These are phyloP conservation scores for Enteromius mattozi DNA, from an alignment of 2,797 vertebrate species.

Conservation along the genomic window DNA sequence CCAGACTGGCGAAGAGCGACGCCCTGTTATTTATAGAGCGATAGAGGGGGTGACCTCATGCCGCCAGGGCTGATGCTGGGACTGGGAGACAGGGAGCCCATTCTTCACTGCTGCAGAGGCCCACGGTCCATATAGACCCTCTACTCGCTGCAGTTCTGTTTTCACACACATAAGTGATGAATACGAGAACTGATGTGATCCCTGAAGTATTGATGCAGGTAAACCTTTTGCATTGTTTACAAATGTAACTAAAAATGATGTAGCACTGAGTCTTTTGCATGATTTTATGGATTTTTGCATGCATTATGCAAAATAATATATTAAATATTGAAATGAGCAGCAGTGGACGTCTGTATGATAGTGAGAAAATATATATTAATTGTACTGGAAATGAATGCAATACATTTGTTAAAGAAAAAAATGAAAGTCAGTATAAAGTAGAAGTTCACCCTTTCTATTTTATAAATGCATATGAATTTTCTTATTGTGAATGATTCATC, in stretches of 20 bases:
- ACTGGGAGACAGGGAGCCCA: constrained; percentile 68
- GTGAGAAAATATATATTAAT: neutral
- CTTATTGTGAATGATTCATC: neutral
- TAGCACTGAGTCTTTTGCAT: neutral
- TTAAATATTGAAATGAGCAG: neutral
- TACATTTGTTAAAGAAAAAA: neutral
- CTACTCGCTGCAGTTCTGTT: constrained; percentile 23
- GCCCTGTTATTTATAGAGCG: constrained; percentile 69
- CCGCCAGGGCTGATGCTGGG: constrained; percentile 45
- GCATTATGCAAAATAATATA: neutral
- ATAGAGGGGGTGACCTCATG: constrained; percentile 70
- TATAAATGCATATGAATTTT: neutral
- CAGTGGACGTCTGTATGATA: neutral
- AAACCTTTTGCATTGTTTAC: constrained; percentile 15
- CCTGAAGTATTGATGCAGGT: constrained; percentile 12
- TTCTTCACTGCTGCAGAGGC: constrained; percentile 70
- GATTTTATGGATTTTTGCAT: neutral
- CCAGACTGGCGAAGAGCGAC: constrained; percentile 62
- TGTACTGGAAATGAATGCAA: neutral
- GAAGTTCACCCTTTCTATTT: neutral
- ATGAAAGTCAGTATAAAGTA: neutral
- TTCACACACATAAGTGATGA: neutral
- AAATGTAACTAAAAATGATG: neutral
- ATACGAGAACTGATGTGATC: constrained; percentile 6
- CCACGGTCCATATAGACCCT: constrained; percentile 69